Evolutionary conservation across 2,797 vertebrate genomes (phyloP), one percentile per base, ranked within the genome.

Genomic region (Danio aesculapii): DNA sequence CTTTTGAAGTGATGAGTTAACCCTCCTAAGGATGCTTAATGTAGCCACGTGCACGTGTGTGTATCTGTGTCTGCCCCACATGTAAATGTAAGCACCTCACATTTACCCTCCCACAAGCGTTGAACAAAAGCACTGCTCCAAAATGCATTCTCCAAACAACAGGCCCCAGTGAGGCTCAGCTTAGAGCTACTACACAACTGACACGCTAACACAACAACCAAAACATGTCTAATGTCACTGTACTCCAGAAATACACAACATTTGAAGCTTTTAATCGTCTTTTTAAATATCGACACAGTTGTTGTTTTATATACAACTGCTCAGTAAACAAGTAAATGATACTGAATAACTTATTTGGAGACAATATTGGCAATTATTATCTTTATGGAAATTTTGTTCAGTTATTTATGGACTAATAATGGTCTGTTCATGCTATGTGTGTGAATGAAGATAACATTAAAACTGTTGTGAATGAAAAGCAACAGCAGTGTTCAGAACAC

Each of bases 1-100:
- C 92, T 90, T 94, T 94, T 94, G 92, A 95, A 94, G 92, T 92
- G 92, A 88, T 92, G 92, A 92, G 94, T 94, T 93, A 94, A 94
- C 93, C 92, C 93, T 93, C 88, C 75, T 88, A 90, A 91, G 88
- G 89, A 92, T 90, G 90, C 88, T 73, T 86, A 87, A 71, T 86
- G 83, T 88, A 92, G 90, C 91, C 90, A 92, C 89, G 91, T 92
- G 90, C 92, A 91, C 86, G 87, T 87, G 90, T 86, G 82, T 86
- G 82, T 84, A 86, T 88, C 39, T 55, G 79, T 77, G 19, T 71
- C 91, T 92, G 88, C 87, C 90, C 90, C 89, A 85, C 86, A 88
- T 91, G 78, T 87, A 88, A 92, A 91, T 61, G 84, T 68, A 81
- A 89, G 85, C 73, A 64, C 71, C 87, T 70, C 71, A 0, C 69